Conservation (phyloP, 2,113 vertebrate species). For the Neodon shergylaensis region DNA sequence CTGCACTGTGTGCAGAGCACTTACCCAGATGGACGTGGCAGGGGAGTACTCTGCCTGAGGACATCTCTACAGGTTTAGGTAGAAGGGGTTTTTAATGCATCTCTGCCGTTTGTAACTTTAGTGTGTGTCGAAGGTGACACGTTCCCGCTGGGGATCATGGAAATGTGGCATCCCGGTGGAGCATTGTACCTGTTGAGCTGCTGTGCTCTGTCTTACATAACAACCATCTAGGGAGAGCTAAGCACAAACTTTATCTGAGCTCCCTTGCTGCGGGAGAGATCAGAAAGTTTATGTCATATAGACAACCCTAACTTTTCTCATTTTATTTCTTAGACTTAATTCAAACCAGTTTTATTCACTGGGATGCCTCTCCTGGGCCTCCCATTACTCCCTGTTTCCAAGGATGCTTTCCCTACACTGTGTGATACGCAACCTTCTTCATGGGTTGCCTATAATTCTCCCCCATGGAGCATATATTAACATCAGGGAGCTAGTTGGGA, state of each 20-base stretch:
- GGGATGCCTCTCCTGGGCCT: background rate
- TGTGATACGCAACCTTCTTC: too few relatives aligned
- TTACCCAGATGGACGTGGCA: background rate
- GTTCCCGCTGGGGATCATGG: background rate
- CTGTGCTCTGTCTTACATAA: background rate
- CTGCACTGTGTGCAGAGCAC: background rate
- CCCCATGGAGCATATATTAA: background rate
- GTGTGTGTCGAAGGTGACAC: background rate
- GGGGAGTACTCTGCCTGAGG: background rate
- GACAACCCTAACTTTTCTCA: background rate
- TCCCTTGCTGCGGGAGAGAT: background rate
- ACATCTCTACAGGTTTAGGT: background rate
- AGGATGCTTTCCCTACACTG: background rate
- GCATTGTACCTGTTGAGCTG: background rate
- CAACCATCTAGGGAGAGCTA: background rate
- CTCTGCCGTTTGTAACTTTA: background rate
- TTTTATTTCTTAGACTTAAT: background rate
- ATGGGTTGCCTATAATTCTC: background rate
- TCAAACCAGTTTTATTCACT: background rate
- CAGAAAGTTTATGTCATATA: background rate
- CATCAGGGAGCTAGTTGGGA: background rate
- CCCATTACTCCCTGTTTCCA: background rate
- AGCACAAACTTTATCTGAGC: background rate
- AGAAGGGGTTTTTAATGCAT: background rate
- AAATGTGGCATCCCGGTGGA: background rate